These are phyloP conservation scores for Caenorhabditis inopinata DNA, from an alignment of 1,140 invertebrate genomes.

Conservation along the genomic window DNA sequence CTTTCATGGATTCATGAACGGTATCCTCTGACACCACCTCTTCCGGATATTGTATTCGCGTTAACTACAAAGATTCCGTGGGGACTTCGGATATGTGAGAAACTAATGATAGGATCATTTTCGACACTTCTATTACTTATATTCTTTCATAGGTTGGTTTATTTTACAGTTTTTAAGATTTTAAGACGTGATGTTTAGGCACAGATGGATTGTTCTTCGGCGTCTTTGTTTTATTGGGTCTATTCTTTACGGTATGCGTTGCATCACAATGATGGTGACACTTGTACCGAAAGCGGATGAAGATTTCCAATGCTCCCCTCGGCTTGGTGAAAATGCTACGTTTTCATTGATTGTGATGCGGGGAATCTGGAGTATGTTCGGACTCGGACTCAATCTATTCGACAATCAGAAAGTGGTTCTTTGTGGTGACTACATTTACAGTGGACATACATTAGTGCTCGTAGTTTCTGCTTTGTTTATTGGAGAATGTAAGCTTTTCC, in stretches of 20 bases:
- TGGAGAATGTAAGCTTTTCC: slow-evolving; percentile 40
- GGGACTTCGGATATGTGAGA: slow-evolving; percentile 38
- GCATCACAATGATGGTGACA: slow-evolving; percentile 43
- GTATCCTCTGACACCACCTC: slow-evolving; percentile 2
- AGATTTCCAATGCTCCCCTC: slow-evolving; percentile 39
- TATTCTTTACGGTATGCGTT: slow-evolving; percentile 40
- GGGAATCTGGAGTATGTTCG: slow-evolving; percentile 15
- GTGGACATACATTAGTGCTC: slow-evolving; percentile 39
- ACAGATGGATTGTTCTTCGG: slow-evolving; percentile 43
- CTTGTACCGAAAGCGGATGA: slow-evolving; percentile 40
- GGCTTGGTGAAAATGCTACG: slow-evolving; percentile 43
- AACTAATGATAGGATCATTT: slow-evolving; percentile 41
- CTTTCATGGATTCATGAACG: slow-evolving; percentile 32
- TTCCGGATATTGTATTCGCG: slow-evolving; percentile 39
- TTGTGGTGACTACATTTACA: slow-evolving; percentile 46
- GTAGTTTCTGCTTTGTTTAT: slow-evolving; percentile 32
- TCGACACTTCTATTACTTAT: slow-evolving; percentile 32
- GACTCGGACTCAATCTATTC: slow-evolving; percentile 39
- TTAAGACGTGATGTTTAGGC: too few relatives aligned
- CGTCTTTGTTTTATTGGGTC: slow-evolving; percentile 37
- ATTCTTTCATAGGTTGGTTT: slow-evolving; percentile 43
- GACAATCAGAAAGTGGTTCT: slow-evolving; percentile 7
- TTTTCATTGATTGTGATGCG: slow-evolving; percentile 29
- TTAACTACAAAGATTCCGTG: slow-evolving; percentile 29
- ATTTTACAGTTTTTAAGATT: not conserved